Evolutionary conservation across 1,140 invertebrate genomes (phyloP), one percentile per base, ranked within the genome.

Genomic region (Pogonognathellus flavescens): DNA sequence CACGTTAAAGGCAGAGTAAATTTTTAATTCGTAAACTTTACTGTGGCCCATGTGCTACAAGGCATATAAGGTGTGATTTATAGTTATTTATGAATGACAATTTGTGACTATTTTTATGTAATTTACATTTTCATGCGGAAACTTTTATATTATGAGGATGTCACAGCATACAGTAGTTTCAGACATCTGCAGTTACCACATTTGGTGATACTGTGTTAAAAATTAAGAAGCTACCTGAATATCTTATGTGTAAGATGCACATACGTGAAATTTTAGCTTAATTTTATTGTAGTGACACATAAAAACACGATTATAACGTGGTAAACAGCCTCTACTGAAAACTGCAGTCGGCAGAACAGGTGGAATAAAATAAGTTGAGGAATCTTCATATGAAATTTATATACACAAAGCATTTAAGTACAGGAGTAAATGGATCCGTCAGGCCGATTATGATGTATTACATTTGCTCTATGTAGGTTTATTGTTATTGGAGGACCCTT

Each of bases 121-220:
- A 66, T 66, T 66, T 66, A 25, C 62, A 66, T 66, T 66, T 66
- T 66, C 25, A 66, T 66, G 62, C 62, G 62, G 62, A 66, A 60
- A 66, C 62, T 20, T 41, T 41, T 41, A 41, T 41, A 41, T 3
- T 66, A 66, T 25, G 25, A 25, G 62, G 20, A 10, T 31, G 20
- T 16, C 3, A 41, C 31, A 41, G 31, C 6, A 6, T 41, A 41
- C 31, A 41, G 31, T 41, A 41, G 31, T 41, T 41, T 1, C 31
- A 41, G 31, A 41, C 20, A 31, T 13, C 62, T 60, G 8, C 10
- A 22, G 18, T 59, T 20, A 20, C 59, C 25, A 13, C 22, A 13
- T 66, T 66, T 66, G 62, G 62, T 66, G 62, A 66, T 31, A 31
- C 14, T n/a, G n/a, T n/a, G 11, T 13, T 60, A 7, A 31, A 66